Evolutionary conservation across 92 coral and sea anemone species (phyloP).

Genomic region (Galaxea fascicularis): DNA sequence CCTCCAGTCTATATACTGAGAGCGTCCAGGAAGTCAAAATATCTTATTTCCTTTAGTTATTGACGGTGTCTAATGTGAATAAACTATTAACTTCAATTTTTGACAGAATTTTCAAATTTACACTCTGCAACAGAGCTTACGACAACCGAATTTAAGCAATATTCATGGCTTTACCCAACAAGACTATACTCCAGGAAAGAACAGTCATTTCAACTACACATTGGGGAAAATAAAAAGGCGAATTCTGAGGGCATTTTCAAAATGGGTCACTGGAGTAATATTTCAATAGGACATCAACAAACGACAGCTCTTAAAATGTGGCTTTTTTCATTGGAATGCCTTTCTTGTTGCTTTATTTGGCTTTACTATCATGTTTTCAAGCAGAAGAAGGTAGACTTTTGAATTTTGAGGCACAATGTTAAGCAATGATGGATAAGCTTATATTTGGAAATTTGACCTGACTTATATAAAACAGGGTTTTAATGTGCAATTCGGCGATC

Average conservation of each 20-base stretch:
- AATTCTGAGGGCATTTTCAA: neutral
- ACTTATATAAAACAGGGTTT: neutral
- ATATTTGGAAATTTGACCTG: neutral
- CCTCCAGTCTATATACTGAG: neutral
- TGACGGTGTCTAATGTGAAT: constrained; percentile 8
- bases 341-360: neutral
- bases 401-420: neutral
- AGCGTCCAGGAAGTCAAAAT: neutral
- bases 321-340: neutral
- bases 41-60: constrained; percentile 19
- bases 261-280: no score
- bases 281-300: neutral
- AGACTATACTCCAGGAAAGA: constrained; percentile 23
- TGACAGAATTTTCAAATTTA: constrained; percentile 23
- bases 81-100: constrained; percentile 1
- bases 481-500: neutral
- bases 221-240: neutral
- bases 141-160: constrained; percentile 33
- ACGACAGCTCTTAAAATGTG: neutral
- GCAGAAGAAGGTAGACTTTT: neutral
- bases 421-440: no score
- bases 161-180: constrained; percentile 27
- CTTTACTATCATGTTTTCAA: neutral
- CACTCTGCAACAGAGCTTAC: neutral
- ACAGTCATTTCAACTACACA: constrained; percentile 20